Conservation (phyloP, 2,797 vertebrate genomes). For the Hafferia zeledoni region DNA sequence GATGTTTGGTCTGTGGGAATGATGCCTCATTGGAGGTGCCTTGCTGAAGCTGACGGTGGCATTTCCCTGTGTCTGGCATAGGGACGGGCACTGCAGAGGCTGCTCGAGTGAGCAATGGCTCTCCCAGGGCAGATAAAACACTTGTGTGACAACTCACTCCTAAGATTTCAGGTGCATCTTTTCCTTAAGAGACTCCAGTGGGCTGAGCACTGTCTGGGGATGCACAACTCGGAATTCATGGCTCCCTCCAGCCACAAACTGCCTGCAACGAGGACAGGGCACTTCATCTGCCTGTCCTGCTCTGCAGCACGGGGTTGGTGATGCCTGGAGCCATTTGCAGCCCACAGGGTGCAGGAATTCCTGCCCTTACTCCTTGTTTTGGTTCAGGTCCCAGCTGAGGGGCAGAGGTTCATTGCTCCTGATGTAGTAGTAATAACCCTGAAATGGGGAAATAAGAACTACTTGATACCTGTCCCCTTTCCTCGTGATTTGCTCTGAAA, state of each 20-base stretch:
- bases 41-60: slow-evolving; percentile 38
- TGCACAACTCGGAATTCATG: not conserved
- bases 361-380: fast-evolving
- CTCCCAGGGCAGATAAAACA: slow-evolving; percentile 71
- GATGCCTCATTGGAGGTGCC: slow-evolving; percentile 32
- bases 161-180: not conserved
- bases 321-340: not conserved
- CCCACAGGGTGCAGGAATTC: fast-evolving
- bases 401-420: not conserved
- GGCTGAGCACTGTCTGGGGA: slow-evolving; percentile 15
- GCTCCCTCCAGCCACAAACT: not conserved
- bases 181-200: not conserved
- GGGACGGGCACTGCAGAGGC: not conserved
- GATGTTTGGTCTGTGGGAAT: not conserved
- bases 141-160: slow-evolving; percentile 50
- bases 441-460: not conserved
- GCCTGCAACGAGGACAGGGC: fast-evolving
- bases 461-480: not conserved
- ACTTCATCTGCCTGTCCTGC: not conserved
- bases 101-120: slow-evolving; percentile 65
- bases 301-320: fast-evolving
- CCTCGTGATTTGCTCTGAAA: fast-evolving
- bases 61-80: not conserved
- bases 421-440: too few species aligned
- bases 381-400: not conserved